Percentiles rank a stretch among this genome's conserved stretches.
Evolutionary conservation across 2,888 invertebrate species (phyloP).

Genomic region (Melieria omissa): DNA sequence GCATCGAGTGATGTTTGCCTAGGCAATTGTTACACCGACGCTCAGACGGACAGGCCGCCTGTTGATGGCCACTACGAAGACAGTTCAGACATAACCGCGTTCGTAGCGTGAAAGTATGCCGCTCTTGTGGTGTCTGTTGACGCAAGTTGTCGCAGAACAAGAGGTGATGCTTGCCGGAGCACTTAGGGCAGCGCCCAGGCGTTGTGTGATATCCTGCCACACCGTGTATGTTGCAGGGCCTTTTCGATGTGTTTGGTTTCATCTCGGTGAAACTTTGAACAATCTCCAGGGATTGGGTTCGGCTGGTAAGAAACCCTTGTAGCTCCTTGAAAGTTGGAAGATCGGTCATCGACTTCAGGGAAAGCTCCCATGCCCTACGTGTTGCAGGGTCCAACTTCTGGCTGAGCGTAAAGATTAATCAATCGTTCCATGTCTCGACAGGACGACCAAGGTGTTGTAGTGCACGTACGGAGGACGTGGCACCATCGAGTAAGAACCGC

Average conservation of each 20-base stretch:
- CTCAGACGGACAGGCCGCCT: too few relatives aligned
- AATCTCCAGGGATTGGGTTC: conserved; percentile 21
- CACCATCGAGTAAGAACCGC: conserved; percentile 4
- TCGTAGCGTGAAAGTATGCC: too few relatives aligned
- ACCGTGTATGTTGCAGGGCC: background rate
- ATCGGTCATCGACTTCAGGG: background rate
- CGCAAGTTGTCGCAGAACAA: too few relatives aligned
- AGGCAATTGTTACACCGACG: too few relatives aligned
- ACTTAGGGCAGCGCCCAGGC: background rate
- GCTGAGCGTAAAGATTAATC: conserved; percentile 16
- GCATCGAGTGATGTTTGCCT: too few relatives aligned
- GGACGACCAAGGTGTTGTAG: conserved; percentile 19
- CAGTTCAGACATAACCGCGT: too few relatives aligned
- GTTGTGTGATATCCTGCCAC: conserved; percentile 19
- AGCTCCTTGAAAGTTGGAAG: conserved; percentile 9
- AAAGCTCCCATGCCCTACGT: conserved; percentile 23
- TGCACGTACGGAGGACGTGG: conserved; percentile 15
- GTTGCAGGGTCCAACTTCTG: conserved; percentile 22
- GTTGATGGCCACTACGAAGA: too few relatives aligned
- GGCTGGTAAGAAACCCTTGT: conserved; percentile 3
- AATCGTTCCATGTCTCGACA: conserved; percentile 24
- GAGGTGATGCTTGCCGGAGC: too few relatives aligned
- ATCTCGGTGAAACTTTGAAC: conserved; percentile 1
- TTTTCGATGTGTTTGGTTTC: background rate
- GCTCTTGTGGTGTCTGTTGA: too few relatives aligned